Percentiles rank a stretch among this genome's conserved stretches.
Evolutionary conservation across 2,797 vertebrate genomes (phyloP).

Genomic region (Tragopan temminckii): DNA sequence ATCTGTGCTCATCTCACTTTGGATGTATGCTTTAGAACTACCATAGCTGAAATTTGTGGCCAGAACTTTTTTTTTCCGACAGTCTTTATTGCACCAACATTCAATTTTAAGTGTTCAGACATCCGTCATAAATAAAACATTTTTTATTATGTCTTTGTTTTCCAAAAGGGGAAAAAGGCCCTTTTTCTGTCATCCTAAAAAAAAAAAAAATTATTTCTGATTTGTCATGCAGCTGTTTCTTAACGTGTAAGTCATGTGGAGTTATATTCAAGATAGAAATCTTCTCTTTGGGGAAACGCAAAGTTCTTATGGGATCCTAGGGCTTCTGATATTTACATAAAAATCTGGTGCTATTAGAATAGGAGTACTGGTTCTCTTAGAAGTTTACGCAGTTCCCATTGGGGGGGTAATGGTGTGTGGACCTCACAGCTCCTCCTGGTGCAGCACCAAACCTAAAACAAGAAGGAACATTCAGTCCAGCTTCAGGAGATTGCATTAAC

Average conservation of each 20-base stretch:
- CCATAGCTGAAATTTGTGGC: background rate
- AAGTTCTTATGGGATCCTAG: background rate
- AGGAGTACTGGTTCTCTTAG: conserved; percentile 5
- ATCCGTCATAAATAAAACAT: conserved; percentile 78
- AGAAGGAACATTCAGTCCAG: background rate
- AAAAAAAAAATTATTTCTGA: background rate
- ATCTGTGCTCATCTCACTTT: background rate
- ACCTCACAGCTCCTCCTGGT: conserved; percentile 43
- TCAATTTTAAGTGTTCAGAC: conserved; percentile 60
- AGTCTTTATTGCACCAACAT: conserved; percentile 30
- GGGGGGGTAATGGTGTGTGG: conserved; percentile 48
- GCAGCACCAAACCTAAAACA: conserved; percentile 63
- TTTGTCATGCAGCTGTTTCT: conserved; percentile 29
- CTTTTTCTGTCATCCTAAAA: conserved; percentile 61
- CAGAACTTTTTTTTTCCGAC: background rate
- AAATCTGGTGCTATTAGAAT: background rate
- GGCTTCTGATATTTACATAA: background rate
- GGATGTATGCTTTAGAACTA: background rate
- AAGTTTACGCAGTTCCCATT: conserved; percentile 54
- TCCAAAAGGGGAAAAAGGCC: conserved; percentile 46
- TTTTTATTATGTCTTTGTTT: conserved; percentile 74
- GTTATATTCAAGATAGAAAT: conserved; percentile 22
- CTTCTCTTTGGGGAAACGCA: conserved; percentile 3
- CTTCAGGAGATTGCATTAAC: background rate
- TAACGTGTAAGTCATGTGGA: background rate